Conservation (phyloP, 2,113 vertebrate species). For the Laticauda colubrina region DNA sequence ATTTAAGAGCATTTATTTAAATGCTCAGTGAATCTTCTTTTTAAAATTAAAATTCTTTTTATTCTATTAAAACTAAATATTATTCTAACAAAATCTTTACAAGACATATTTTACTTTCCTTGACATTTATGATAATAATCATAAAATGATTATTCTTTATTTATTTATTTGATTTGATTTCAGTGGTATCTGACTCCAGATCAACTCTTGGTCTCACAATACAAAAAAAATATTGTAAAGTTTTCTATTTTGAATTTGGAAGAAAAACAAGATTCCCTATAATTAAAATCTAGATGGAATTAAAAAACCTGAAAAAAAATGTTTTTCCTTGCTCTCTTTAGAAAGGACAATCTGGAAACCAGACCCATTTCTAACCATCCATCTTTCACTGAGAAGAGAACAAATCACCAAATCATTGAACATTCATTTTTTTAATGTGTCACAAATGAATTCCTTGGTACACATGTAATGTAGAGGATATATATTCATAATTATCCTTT, state of each 20-base stretch:
- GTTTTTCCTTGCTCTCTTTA: background rate
- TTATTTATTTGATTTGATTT: background rate
- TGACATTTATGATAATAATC: background rate
- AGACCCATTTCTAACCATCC: background rate
- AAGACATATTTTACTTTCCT: background rate
- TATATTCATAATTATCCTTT: background rate
- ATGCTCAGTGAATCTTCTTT: conserved; percentile 45
- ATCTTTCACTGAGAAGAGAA: background rate
- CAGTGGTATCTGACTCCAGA: background rate
- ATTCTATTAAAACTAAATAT: conserved; percentile 25
- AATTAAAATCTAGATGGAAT: background rate
- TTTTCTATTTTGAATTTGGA: background rate
- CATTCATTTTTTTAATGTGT: background rate
- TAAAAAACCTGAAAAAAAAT: background rate
- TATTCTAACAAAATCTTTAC: background rate
- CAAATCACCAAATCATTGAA: background rate
- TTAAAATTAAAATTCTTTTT: conserved; percentile 5
- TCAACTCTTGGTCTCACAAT: background rate
- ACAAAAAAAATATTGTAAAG: background rate
- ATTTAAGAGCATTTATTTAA: conserved; percentile 50
- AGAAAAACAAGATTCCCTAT: background rate
- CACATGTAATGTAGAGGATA: background rate
- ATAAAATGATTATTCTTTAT: background rate
- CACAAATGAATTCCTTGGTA: background rate
- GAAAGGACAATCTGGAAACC: background rate